Percentiles rank a stretch among this genome's conserved stretches.
Evolutionary conservation across 2,797 vertebrate species (phyloP).

Genomic region (Xenentodon cancila): DNA sequence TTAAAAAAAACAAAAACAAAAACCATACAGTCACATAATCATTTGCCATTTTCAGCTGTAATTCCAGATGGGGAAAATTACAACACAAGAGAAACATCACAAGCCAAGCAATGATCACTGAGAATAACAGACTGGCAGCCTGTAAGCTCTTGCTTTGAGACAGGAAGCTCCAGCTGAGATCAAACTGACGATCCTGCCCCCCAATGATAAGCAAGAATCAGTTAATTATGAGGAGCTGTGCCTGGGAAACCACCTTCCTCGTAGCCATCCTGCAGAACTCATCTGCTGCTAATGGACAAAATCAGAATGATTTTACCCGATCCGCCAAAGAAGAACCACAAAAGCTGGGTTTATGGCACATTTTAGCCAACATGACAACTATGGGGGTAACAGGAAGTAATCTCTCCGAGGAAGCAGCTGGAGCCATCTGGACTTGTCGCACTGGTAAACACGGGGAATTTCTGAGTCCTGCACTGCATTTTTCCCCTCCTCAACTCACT

Average conservation of each 20-base stretch:
- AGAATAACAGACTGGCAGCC: conserved; percentile 37
- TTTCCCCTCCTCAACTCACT: conserved; percentile 2
- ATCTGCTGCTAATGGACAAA: conserved; percentile 44
- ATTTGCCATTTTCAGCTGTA: background rate
- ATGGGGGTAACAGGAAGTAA: conserved; percentile 46
- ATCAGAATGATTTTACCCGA: conserved; percentile 42
- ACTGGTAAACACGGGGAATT: conserved; percentile 36
- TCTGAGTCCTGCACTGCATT: conserved; percentile 12
- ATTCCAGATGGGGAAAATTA: conserved; percentile 14
- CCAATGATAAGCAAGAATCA: conserved; percentile 36
- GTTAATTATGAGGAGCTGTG: conserved; percentile 62
- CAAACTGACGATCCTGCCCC: conserved; percentile 53
- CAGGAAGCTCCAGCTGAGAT: conserved; percentile 70
- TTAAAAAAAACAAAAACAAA: background rate
- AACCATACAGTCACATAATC: no score
- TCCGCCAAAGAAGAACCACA: conserved; percentile 33
- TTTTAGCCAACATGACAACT: conserved; percentile 50
- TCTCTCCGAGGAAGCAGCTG: conserved; percentile 63
- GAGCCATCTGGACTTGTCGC: conserved; percentile 47
- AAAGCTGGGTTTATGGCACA: conserved; percentile 31
- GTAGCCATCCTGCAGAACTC: conserved; percentile 33
- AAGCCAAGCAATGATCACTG: conserved; percentile 28
- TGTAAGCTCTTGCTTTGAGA: conserved; percentile 47
- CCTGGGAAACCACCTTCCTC: conserved; percentile 41
- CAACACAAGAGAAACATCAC: conserved; percentile 6